Percentiles rank a stretch among this genome's conserved stretches.
These are phyloP conservation scores for Mionectes olivaceus DNA, from an alignment of 2,797 vertebrate species.

Conservation along the genomic window DNA sequence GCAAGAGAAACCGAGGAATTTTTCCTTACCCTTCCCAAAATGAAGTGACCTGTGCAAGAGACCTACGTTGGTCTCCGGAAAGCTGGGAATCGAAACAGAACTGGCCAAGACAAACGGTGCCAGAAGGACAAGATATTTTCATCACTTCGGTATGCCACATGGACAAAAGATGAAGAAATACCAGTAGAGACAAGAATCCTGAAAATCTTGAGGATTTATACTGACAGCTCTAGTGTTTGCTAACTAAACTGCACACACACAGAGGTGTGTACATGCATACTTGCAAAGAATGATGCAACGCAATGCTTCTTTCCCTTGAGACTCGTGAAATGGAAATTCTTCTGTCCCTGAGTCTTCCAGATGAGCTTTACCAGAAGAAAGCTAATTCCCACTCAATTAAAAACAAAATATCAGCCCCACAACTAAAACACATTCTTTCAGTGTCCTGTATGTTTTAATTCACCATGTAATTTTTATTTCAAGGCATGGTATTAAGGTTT, in stretches of 20 bases:
- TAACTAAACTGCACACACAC: not conserved
- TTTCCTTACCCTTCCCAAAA: not conserved
- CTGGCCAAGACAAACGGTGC: not conserved
- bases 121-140: not conserved
- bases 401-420: not conserved
- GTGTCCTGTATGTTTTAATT: not conserved
- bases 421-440: not conserved
- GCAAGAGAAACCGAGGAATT: not conserved
- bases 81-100: not conserved
- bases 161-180: slow-evolving; percentile 4
- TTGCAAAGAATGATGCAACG: not conserved
- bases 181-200: not conserved
- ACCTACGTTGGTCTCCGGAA: not conserved
- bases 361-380: not conserved
- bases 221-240: not conserved
- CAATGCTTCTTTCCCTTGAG: not conserved
- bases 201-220: not conserved
- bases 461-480: not conserved
- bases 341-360: not conserved
- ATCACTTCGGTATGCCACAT: not conserved
- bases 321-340: not conserved
- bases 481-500: not conserved
- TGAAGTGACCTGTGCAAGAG: not conserved
- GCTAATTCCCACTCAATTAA: not conserved
- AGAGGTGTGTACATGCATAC: not conserved